Conservation (phyloP, 2,797 vertebrate species). For the Sebastes paucispinis region DNA sequence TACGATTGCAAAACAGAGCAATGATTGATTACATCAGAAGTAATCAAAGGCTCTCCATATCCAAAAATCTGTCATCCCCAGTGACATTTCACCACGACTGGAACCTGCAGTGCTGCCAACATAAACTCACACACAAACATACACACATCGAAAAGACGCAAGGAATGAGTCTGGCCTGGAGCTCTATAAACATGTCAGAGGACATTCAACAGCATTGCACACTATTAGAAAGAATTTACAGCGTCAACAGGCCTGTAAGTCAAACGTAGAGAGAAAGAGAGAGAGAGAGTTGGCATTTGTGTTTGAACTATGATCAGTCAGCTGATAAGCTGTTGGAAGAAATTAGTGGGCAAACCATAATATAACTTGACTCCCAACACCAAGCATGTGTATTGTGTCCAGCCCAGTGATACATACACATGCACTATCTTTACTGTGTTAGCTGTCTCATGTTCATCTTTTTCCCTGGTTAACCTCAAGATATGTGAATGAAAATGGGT, state of each 20-base stretch:
- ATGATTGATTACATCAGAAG: not conserved
- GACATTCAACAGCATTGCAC: constrained; percentile 42
- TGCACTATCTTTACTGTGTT: not conserved
- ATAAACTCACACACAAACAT: constrained; percentile 24
- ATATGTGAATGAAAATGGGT: too few species aligned
- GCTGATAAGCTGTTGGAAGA: not conserved
- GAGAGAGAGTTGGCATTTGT: not conserved
- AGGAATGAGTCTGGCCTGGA: constrained; percentile 30
- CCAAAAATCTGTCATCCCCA: constrained; percentile 29
- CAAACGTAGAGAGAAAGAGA: not conserved
- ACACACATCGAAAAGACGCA: not conserved
- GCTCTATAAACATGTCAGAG: constrained; percentile 55
- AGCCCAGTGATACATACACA: not conserved
- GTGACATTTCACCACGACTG: constrained; percentile 30
- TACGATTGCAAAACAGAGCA: not conserved
- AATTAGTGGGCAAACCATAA: not conserved
- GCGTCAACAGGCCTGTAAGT: constrained; percentile 7
- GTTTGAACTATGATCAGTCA: constrained; percentile 14
- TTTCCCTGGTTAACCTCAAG: not conserved
- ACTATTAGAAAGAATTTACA: constrained; percentile 57
- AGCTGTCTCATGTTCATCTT: not conserved
- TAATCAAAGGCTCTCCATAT: constrained; percentile 11
- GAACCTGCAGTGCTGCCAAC: constrained; percentile 22
- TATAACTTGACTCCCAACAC: not conserved
- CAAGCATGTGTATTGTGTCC: not conserved